Evolutionary conservation across 2,113 vertebrate species (phyloP), one percentile per base, ranked within the genome.

Genomic region (Reinhardtius hippoglossoides): DNA sequence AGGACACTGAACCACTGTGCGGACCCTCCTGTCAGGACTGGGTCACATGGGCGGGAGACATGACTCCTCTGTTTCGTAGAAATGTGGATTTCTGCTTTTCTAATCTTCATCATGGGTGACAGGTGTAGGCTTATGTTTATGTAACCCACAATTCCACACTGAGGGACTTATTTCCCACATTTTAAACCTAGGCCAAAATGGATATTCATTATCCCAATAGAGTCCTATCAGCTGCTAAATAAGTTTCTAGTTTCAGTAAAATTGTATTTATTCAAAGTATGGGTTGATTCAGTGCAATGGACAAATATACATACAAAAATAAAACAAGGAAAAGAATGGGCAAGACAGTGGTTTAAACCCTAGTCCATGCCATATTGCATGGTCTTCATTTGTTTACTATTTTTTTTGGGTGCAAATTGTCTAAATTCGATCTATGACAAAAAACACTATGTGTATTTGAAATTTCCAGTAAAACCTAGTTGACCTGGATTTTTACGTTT

Each of bases 61-160:
- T 16, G 64, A 57, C 46, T 15, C 65, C 52, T 56, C 50, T 31
- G 65, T 48, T 80, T 61, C 14, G 2, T 40, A 31, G 69, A 78
- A 88, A 68, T 26, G 20, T 81, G 61, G 31, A 71, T 69, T 81
- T 82, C 8, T 74, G 26, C 5, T 3, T n/a, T 67, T 35, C 2
- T 81, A 80, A 85, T 78, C 80, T 81, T 70, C 26, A 85, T 74
- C 8, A 8, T 54, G 7, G 61, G 13, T 58, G 78, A 83, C 85
- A 83, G 80, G 68, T 78, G 63, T 52, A 6, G 56, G 63, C 67
- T 78, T 76, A 80, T 57, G 67, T 76, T 83, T 77, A 76, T 71
- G 58, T 81, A 78, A 78, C 50, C 9, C 61, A 71, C 76, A 68
- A 69, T 76, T 81, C 42, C 50, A 31, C 54, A 44, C 35, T 35